These are phyloP conservation scores for Pseudorhombus dupliciocellatus DNA, from an alignment of 2,113 vertebrate species.

Conservation along the genomic window DNA sequence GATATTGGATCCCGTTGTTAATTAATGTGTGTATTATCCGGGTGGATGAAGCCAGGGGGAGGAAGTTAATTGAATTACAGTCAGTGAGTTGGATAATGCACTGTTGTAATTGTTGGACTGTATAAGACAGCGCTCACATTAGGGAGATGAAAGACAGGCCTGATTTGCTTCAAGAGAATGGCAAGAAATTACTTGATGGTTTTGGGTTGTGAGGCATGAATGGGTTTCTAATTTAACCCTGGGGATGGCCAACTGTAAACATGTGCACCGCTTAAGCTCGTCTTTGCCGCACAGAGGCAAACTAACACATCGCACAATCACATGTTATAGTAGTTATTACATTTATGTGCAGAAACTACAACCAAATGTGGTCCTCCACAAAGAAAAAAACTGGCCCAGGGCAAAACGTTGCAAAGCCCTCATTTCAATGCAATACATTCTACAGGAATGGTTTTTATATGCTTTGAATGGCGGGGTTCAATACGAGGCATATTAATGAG, in stretches of 20 bases:
- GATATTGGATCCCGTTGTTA: constrained; percentile 81
- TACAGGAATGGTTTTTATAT: constrained; percentile 18
- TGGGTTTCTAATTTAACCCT: constrained; percentile 62
- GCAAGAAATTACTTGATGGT: constrained; percentile 63
- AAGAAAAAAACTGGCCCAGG: not conserved
- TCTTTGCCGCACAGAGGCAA: not conserved
- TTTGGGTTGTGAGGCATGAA: constrained; percentile 62
- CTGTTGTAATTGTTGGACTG: constrained; percentile 79
- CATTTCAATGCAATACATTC: constrained; percentile 17
- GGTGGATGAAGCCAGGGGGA: constrained; percentile 73
- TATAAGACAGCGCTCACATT: constrained; percentile 67
- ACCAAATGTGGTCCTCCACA: not conserved
- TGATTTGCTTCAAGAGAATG: constrained; percentile 63
- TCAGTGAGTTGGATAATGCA: constrained; percentile 74
- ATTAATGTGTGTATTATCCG: constrained; percentile 81
- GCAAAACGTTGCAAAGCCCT: not conserved
- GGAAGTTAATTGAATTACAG: constrained; percentile 82
- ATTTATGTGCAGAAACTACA: not conserved
- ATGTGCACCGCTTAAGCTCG: constrained; percentile 18
- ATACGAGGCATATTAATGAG: constrained; percentile 21
- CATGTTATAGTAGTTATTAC: not conserved
- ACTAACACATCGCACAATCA: not conserved
- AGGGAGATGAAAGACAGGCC: constrained; percentile 60
- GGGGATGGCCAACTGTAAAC: constrained; percentile 36
- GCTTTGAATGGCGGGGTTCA: constrained; percentile 27